Evolutionary conservation across 1,140 invertebrate species (phyloP).

Genomic region (Tetraneura akinire): DNA sequence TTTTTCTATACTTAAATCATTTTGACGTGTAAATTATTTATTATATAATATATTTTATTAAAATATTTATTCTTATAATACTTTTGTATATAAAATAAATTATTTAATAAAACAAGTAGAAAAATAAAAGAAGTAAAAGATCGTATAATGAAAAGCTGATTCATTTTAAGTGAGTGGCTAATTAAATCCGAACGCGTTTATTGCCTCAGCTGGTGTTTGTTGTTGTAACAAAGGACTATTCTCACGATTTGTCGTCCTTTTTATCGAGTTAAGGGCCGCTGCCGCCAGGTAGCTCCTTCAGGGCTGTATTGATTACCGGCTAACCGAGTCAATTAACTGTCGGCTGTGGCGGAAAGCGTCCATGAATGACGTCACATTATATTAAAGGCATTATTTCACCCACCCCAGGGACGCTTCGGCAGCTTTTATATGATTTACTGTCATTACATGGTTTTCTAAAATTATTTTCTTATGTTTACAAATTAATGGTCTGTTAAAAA

Average conservation of each 20-base stretch:
- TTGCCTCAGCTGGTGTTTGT: conserved; percentile 16
- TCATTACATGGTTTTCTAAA: conserved; percentile 32
- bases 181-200: conserved; percentile 7
- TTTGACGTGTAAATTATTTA: too few species aligned
- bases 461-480: neutral
- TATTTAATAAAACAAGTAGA: too few species aligned
- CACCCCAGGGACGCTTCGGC: conserved; percentile 27
- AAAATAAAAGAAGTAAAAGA: neutral
- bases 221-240: conserved; percentile 26
- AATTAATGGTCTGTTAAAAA: neutral
- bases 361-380: conserved; percentile 48
- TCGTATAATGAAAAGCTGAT: neutral
- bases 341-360: conserved; percentile 32
- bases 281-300: conserved; percentile 47
- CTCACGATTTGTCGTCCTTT: conserved; percentile 37
- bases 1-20: too few species aligned
- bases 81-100: too few species aligned
- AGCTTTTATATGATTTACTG: conserved; percentile 42
- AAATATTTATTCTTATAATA: too few species aligned
- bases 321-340: conserved; percentile 48
- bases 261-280: conserved; percentile 39
- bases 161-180: conserved; percentile 8
- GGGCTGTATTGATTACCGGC: conserved; percentile 48
- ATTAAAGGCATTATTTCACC: conserved; percentile 40
- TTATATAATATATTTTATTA: too few species aligned